Percentiles rank a stretch among this genome's conserved stretches.
These are phyloP conservation scores for Prunella himalayana DNA, from an alignment of 2,113 vertebrate genomes.

Conservation along the genomic window DNA sequence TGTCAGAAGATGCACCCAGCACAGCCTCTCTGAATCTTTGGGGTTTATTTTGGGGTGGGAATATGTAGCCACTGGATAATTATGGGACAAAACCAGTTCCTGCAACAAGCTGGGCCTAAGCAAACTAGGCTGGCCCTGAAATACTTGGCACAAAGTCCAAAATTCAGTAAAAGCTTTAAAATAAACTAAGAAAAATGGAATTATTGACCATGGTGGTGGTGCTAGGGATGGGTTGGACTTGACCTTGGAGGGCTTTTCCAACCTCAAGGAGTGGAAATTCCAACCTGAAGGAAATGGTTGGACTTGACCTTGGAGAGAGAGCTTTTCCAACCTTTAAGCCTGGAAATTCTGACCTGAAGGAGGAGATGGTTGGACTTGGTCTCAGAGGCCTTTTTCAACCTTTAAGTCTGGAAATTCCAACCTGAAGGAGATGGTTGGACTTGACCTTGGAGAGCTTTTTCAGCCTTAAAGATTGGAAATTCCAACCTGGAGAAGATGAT, in stretches of 20 bases:
- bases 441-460: not conserved
- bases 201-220: not conserved
- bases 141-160: not conserved
- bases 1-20: not conserved
- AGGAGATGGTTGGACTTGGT: not conserved
- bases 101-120: not conserved
- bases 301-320: not conserved
- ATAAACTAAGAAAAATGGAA: not conserved
- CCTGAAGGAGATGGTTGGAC: not conserved
- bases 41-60: not conserved
- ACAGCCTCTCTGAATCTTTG: not conserved
- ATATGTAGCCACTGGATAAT: not conserved
- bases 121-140: accelerated
- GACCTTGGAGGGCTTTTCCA: not conserved
- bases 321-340: not conserved
- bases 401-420: too few species aligned
- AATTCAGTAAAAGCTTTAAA: not conserved
- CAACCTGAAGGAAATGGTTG: not conserved
- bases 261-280: not conserved
- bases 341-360: not conserved
- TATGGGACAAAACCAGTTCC: not conserved
- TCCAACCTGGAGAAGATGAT: not conserved
- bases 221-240: not conserved
- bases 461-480: not conserved
- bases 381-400: not conserved